A percentile compares a stretch with the other conserved stretches of the same genome.
Evolutionary conservation across 1,140 invertebrate species (phyloP).

Genomic region (Telenomus remus): DNA sequence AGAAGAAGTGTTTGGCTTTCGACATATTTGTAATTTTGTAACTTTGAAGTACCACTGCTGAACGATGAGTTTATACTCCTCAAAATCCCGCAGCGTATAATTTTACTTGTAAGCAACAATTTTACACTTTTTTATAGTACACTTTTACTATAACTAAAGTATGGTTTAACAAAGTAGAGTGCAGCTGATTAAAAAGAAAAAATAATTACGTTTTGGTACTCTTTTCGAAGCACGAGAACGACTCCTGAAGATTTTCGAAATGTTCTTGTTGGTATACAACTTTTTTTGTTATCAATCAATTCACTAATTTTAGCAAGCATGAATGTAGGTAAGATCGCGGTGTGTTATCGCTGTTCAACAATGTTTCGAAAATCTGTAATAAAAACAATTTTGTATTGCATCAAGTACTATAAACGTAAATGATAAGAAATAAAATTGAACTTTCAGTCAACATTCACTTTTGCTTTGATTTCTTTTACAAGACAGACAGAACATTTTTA

Average conservation of each 20-base stretch:
- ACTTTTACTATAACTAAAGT: neutral
- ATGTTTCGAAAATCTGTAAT: constrained; percentile 23
- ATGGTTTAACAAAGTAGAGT: neutral
- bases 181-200: neutral
- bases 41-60: constrained; percentile 2
- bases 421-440: too few relatives aligned
- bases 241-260: constrained; percentile 12
- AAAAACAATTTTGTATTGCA: neutral
- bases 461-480: too few relatives aligned
- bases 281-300: neutral
- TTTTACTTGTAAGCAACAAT: neutral
- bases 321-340: constrained; percentile 13
- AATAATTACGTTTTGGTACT: constrained; percentile 1
- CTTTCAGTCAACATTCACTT: too few relatives aligned
- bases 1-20: constrained; percentile 13
- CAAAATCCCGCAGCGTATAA: constrained; percentile 5
- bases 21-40: constrained; percentile 22
- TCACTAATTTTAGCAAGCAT: constrained; percentile 3
- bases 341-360: constrained; percentile 8
- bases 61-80: constrained; percentile 11
- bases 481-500: too few relatives aligned
- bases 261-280: constrained; percentile 10
- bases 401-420: constrained; percentile 32
- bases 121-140: constrained; percentile 14
- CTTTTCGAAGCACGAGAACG: constrained; percentile 5